phyloP scores from a whole-genome alignment of 2,113 vertebrate species.

The Crypturellus undulatus region DNA sequence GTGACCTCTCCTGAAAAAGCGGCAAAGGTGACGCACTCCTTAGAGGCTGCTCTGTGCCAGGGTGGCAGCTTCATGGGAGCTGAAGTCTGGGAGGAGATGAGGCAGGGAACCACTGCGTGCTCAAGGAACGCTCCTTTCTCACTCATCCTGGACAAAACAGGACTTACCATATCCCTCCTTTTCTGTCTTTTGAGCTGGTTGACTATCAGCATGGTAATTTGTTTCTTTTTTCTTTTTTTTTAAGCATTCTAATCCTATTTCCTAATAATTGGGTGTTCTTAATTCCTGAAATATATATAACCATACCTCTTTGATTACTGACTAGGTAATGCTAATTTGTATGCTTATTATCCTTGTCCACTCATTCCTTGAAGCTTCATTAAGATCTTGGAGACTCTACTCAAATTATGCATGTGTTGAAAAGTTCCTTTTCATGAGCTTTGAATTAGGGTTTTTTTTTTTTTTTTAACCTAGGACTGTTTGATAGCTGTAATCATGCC shows the following conservation, averaged over 20 bases:
- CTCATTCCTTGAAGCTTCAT: not conserved
- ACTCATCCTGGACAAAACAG: not conserved
- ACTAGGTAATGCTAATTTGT: constrained; percentile 9
- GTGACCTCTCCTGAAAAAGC: not conserved
- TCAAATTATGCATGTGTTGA: not conserved
- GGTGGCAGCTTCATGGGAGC: not conserved
- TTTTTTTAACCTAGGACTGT: not conserved
- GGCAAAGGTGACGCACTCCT: not conserved
- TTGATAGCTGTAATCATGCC: not conserved
- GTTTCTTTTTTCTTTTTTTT: not conserved
- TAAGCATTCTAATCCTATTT: constrained; percentile 9
- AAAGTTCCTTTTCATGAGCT: not conserved
- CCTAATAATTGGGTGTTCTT: constrained; percentile 6
- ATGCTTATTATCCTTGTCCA: not conserved
- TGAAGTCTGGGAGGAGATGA: not conserved
- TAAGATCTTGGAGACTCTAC: not conserved
- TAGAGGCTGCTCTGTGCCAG: not conserved
- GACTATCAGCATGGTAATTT: not conserved
- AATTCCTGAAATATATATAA: not conserved
- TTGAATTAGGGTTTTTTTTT: too few species aligned
- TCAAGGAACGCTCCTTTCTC: not conserved
- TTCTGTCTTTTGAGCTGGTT: not conserved
- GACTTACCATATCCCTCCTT: not conserved
- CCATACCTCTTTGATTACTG: constrained; percentile 29
- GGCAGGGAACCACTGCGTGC: not conserved